Evolutionary conservation across 2,113 vertebrate genomes (phyloP).

Genomic region (Saguinus midas): DNA sequence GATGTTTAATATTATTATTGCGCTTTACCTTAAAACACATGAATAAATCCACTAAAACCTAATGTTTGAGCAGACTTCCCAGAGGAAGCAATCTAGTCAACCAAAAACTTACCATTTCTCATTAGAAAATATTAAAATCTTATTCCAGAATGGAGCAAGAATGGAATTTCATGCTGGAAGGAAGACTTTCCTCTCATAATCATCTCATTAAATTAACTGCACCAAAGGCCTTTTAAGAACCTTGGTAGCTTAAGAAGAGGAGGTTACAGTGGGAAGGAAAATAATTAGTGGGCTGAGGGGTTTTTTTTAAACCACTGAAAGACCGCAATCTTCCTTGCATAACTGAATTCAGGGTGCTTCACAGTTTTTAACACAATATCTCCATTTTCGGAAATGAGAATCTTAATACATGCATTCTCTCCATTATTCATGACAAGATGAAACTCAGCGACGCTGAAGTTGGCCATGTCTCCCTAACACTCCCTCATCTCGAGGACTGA

Average conservation of each 20-base stretch:
- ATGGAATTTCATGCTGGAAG: not conserved
- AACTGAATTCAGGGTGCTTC: not conserved
- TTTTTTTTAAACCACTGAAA: not conserved
- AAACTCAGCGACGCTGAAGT: not conserved
- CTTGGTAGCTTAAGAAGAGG: not conserved
- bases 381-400: not conserved
- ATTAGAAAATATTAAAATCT: not conserved
- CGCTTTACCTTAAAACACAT: not conserved
- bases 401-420: fast-evolving
- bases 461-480: not conserved
- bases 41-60: not conserved
- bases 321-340: too few relatives aligned
- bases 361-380: not conserved
- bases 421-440: not conserved
- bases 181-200: not conserved
- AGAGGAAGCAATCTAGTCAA: not conserved
- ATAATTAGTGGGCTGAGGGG: not conserved
- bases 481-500: not conserved
- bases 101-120: not conserved
- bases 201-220: not conserved
- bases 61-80: not conserved
- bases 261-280: not conserved
- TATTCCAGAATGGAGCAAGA: not conserved
- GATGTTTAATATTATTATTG: not conserved
- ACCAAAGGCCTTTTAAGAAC: not conserved